phyloP scores from a whole-genome alignment of 2,797 vertebrate species.

The Chromobotia macracanthus region DNA sequence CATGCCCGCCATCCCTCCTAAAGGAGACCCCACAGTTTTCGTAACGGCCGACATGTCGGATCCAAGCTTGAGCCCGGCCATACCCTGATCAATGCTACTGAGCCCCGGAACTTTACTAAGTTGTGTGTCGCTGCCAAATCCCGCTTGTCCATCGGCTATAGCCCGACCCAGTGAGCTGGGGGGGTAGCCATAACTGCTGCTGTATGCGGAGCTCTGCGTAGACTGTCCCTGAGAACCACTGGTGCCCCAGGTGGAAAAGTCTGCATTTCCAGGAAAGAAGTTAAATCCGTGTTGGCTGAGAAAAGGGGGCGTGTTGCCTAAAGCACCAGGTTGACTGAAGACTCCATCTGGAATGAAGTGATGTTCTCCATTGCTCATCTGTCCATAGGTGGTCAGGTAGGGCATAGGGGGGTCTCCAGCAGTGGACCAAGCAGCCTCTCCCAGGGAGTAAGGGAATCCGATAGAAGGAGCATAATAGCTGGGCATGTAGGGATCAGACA shows the following conservation, averaged over 20 bases:
- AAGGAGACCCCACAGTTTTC: slow-evolving; percentile 95
- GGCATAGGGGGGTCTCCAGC: slow-evolving; percentile 98
- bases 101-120: slow-evolving; percentile 96
- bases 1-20: slow-evolving; percentile 89
- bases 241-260: slow-evolving; percentile 99
- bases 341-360: slow-evolving; percentile 98
- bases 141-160: slow-evolving; percentile 96
- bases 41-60: slow-evolving; percentile 97
- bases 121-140: slow-evolving; percentile 94
- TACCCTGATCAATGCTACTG: slow-evolving; percentile 97
- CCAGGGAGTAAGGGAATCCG: slow-evolving; percentile 98
- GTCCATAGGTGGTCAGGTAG: slow-evolving; percentile 98
- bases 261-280: slow-evolving; percentile 99
- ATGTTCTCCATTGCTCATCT: slow-evolving; percentile 99
- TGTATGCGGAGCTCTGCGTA: slow-evolving; percentile 98
- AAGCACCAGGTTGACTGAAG: slow-evolving; percentile 95
- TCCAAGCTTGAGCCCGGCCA: slow-evolving; percentile 97
- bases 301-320: slow-evolving; percentile 98
- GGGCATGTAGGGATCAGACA: slow-evolving; percentile 99
- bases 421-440: slow-evolving; percentile 98
- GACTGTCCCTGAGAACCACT: slow-evolving; percentile 99
- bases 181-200: slow-evolving; percentile 97
- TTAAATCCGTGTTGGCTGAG: slow-evolving; percentile 99
- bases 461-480: slow-evolving; percentile 99
- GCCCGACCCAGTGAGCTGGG: slow-evolving; percentile 97